A percentile compares a stretch with the other conserved stretches of the same genome.
phyloP scores from a whole-genome alignment of 2,797 vertebrate species.

The Darevskia mixta region DNA sequence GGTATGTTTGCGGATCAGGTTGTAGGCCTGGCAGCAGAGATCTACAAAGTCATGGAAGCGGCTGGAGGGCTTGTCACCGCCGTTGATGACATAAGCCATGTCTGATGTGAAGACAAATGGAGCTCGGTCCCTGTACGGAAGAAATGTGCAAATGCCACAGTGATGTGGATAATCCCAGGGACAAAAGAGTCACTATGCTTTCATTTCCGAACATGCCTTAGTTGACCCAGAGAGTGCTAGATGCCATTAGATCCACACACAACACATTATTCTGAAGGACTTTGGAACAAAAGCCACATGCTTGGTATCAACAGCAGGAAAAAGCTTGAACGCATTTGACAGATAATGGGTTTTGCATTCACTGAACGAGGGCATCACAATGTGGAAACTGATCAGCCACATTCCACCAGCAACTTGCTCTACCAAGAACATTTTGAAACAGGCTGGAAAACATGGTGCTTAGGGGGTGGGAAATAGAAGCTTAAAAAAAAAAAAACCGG shows the following conservation, averaged over 20 bases:
- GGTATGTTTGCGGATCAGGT: conserved; percentile 96
- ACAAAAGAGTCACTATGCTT: background rate
- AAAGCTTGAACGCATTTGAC: background rate
- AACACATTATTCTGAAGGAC: background rate
- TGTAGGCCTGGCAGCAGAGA: conserved; percentile 97
- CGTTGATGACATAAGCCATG: conserved; percentile 98
- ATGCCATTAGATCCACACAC: background rate
- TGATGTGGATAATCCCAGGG: background rate
- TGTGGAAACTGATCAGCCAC: background rate
- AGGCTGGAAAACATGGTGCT: background rate
- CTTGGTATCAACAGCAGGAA: background rate
- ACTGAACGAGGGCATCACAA: background rate
- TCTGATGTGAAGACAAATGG: conserved; percentile 98
- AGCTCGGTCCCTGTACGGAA: conserved; percentile 88
- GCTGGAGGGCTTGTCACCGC: conserved; percentile 95
- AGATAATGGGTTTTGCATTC: background rate
- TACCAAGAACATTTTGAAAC: background rate
- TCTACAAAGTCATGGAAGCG: conserved; percentile 98
- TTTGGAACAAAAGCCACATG: background rate
- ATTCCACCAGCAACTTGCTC: background rate
- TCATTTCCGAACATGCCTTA: background rate
- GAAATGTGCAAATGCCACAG: conserved; percentile 17
- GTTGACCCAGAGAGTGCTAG: background rate
- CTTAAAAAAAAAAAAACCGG: background rate
- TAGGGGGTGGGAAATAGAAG: background rate